phyloP scores from a whole-genome alignment of 1,140 invertebrate species.

The Atta texana region DNA sequence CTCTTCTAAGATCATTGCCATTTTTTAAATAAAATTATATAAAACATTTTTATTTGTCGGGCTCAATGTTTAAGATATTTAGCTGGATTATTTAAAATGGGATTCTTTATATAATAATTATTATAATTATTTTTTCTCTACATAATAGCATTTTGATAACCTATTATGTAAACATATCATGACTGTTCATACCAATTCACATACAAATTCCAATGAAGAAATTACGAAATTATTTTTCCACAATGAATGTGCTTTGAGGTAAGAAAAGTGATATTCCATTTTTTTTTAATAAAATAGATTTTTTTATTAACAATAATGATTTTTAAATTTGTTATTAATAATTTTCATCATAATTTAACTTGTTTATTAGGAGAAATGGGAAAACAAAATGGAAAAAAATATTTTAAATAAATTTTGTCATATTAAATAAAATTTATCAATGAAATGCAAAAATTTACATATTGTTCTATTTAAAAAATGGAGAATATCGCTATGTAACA shows the following conservation, averaged over 20 bases:
- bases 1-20: too few species aligned
- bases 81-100: background rate
- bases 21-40: too few species aligned
- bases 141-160: constrained; percentile 89
- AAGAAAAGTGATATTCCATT: background rate
- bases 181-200: constrained; percentile 88
- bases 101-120: constrained; percentile 19
- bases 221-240: background rate
- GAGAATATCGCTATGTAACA: too few species aligned
- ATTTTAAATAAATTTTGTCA: background rate
- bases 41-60: too few species aligned
- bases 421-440: background rate
- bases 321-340: background rate
- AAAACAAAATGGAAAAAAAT: background rate
- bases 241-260: constrained; percentile 50
- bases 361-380: background rate
- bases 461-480: background rate
- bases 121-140: constrained; percentile 68
- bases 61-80: background rate
- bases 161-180: constrained; percentile 94
- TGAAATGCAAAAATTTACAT: background rate
- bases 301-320: background rate
- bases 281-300: background rate
- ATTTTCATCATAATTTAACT: background rate
- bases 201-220: constrained; percentile 32